phyloP scores from a whole-genome alignment of 2,888 invertebrate genomes.

The Bimastos eiseni region DNA sequence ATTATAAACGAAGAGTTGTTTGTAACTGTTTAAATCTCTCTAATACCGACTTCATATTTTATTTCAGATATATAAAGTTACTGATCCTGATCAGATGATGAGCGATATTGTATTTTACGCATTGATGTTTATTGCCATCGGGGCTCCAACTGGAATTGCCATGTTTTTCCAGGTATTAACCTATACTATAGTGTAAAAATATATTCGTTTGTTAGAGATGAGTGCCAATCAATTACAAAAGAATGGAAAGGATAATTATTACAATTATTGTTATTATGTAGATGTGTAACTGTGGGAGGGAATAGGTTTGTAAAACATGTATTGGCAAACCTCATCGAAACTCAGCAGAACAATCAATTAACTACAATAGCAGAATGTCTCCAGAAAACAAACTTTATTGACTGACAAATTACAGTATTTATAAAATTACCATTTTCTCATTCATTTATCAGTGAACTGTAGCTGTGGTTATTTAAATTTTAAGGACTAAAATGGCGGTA shows the following conservation, averaged over 20 bases:
- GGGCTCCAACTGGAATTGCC: constrained; percentile 30
- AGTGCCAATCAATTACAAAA: too few species aligned
- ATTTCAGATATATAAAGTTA: background rate
- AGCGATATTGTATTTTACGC: constrained; percentile 29
- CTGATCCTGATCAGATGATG: background rate
- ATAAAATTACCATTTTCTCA: background rate
- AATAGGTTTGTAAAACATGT: too few species aligned
- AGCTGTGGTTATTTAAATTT: background rate
- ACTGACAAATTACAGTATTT: background rate
- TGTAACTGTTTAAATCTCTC: background rate
- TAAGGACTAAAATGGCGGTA: too few species aligned
- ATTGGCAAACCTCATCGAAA: background rate
- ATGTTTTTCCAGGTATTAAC: constrained; percentile 36
- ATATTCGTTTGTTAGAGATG: too few species aligned
- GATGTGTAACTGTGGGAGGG: too few species aligned
- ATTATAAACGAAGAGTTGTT: background rate
- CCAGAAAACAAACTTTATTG: background rate
- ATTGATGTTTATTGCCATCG: constrained; percentile 37
- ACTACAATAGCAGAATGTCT: background rate
- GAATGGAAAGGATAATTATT: too few species aligned
- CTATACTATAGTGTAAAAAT: too few species aligned
- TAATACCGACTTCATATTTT: background rate
- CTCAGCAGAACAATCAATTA: background rate
- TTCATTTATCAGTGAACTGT: background rate
- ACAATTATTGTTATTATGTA: too few species aligned